A percentile compares a stretch with the other conserved stretches of the same genome.
These are phyloP conservation scores for Ischnus inquisitorius DNA, from an alignment of 2,888 invertebrate genomes.

Conservation along the genomic window DNA sequence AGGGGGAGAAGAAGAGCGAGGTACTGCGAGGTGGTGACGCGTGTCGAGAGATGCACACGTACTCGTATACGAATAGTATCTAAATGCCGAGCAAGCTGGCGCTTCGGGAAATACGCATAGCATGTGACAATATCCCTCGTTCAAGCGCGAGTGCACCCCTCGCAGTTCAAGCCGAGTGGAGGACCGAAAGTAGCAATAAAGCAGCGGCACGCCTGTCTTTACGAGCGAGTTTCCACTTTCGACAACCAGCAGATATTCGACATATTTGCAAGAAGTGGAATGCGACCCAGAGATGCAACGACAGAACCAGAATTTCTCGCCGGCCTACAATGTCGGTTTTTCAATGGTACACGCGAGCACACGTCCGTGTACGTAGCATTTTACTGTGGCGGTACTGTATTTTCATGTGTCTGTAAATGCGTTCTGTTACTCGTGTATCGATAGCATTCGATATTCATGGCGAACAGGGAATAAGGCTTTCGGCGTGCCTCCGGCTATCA, in stretches of 20 bases:
- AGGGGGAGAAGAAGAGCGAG: neutral
- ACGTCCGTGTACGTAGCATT: neutral
- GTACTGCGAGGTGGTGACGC: neutral
- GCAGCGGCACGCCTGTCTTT: slow-evolving; percentile 26
- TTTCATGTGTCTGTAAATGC: neutral
- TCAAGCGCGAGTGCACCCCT: neutral
- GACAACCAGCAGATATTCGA: slow-evolving; percentile 45
- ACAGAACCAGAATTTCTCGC: neutral
- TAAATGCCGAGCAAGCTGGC: slow-evolving; percentile 13
- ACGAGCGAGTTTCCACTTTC: slow-evolving; percentile 56
- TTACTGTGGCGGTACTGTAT: neutral
- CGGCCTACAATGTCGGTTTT: slow-evolving; percentile 22
- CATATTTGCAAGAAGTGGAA: slow-evolving; percentile 42
- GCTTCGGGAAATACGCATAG: slow-evolving; percentile 16
- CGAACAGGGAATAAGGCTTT: neutral
- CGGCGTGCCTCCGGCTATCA: neutral
- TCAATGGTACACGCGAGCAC: slow-evolving; percentile 14
- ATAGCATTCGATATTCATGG: neutral
- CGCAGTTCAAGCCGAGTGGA: slow-evolving; percentile 17
- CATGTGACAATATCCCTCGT: slow-evolving; percentile 36
- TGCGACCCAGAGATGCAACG: slow-evolving; percentile 20
- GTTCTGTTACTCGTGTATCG: neutral
- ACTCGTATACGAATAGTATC: neutral
- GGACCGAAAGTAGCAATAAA: slow-evolving; percentile 56
- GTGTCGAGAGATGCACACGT: neutral